Evolutionary conservation across 1,140 invertebrate genomes (phyloP), one percentile per base, ranked within the genome.

Genomic region (Cherax destructor): DNA sequence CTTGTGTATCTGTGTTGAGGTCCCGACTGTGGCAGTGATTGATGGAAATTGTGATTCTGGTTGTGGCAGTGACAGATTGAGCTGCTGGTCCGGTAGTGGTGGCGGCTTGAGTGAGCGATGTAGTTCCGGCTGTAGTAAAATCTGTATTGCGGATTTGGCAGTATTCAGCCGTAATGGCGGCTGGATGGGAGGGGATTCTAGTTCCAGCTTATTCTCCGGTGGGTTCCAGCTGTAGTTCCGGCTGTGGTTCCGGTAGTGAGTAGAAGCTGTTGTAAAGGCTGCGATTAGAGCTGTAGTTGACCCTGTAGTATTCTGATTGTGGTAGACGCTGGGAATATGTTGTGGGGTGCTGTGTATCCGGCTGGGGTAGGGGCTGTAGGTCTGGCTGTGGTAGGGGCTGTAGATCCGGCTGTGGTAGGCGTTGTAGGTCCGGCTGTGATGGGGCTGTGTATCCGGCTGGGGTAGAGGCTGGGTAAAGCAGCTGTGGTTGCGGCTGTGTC

Each of bases 401-500:
- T 50, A 16, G 77, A 4, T 4, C 10, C 3, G 77, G 77, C 77
- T 50, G 77, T 50, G 77, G 21, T 30, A 9, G 69, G n/a, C 2
- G n/a, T 21, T 79, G 77, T 79, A 24, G 47, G 21, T 50, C 52
- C 7, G 50, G 30, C 52, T 61, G 80, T 61, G 21, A 18, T 21
- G 7, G 13, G 56, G n/a, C 52, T 61, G 52, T 30, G 52, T 52
- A 3, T 24, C 4, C 18, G 56, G 80, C 52, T 41, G 80, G 61
- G 80, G 52, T 83, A 30, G 52, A 61, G 80, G 49, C 80, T 83
- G 80, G 69, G 81, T 30, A 13, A n/a, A 52, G 80, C 52, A 61
- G 30, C 52, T 83, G 80, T 83, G 80, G 80, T 56, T 18, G 52
- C 59, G 81, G 81, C 81, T 83, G 81, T 83, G 81, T 59, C 81